Conservation (phyloP, 2,888 invertebrate genomes). For the Chrysina gloriosa region DNA sequence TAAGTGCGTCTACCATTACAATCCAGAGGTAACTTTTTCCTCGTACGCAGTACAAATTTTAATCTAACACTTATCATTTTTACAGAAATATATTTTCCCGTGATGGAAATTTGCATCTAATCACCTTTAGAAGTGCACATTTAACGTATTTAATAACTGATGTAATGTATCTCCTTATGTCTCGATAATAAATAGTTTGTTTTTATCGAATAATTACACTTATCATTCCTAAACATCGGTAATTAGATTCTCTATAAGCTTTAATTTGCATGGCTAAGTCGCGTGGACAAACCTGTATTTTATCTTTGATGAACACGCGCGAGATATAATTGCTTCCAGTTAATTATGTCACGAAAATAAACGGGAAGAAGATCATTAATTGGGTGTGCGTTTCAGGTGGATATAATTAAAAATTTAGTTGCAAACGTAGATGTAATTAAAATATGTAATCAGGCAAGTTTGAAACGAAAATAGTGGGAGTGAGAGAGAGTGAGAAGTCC, state of each 20-base stretch:
- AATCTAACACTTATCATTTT: not conserved
- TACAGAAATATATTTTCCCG: conserved; percentile 12
- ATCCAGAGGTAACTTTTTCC: conserved; percentile 59
- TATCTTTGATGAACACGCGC: too few relatives aligned
- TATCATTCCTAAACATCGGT: not conserved
- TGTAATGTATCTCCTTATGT: conserved; percentile 4
- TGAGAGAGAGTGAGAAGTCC: too few relatives aligned
- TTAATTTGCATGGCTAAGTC: not conserved
- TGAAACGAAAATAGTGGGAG: too few relatives aligned
- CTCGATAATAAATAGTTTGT: conserved; percentile 2
- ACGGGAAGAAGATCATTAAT: too few relatives aligned
- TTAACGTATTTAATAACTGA: not conserved
- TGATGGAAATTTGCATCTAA: not conserved
- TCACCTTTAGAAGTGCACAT: not conserved
- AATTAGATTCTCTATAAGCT: not conserved
- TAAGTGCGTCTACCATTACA: conserved; percentile 67
- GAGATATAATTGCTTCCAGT: too few relatives aligned
- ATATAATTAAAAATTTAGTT: too few relatives aligned
- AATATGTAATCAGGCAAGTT: too few relatives aligned
- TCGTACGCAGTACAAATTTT: too few relatives aligned
- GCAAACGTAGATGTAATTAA: too few relatives aligned
- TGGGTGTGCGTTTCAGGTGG: too few relatives aligned
- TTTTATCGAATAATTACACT: not conserved
- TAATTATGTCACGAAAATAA: too few relatives aligned
- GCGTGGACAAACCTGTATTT: too few relatives aligned